These are phyloP conservation scores for Cepaea nemoralis DNA, from an alignment of 1,140 invertebrate species.

Conservation along the genomic window DNA sequence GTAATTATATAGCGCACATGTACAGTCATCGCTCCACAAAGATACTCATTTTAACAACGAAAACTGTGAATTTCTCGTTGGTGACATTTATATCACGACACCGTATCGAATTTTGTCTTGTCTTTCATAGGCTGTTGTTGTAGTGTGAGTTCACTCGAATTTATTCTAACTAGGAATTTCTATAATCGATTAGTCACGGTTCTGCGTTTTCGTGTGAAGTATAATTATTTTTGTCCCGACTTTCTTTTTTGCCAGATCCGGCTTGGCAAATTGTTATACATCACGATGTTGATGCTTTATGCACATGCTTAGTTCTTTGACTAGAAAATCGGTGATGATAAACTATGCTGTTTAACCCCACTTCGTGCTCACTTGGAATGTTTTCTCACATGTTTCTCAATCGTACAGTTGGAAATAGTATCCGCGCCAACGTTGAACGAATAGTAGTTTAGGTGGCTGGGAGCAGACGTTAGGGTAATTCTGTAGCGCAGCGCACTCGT, in stretches of 20 bases:
- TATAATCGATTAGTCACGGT: constrained; percentile 3
- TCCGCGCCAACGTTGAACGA: background rate
- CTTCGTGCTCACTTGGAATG: background rate
- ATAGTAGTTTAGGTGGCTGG: background rate
- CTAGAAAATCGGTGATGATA: background rate
- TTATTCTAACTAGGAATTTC: background rate
- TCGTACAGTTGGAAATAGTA: background rate
- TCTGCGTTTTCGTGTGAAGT: background rate
- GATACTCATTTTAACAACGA: background rate
- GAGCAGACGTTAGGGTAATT: background rate
- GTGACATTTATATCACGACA: background rate
- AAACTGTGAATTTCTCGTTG: background rate
- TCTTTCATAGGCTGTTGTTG: background rate
- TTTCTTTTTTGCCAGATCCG: background rate
- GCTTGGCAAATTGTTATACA: background rate
- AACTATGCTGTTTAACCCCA: background rate
- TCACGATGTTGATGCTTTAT: background rate
- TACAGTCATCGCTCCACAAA: background rate
- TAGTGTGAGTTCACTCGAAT: background rate
- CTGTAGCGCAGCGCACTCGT: background rate
- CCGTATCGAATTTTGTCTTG: background rate
- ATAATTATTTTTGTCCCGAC: background rate
- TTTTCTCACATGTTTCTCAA: background rate
- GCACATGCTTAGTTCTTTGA: background rate
- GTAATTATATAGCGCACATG: background rate